Evolutionary conservation across 1,140 invertebrate genomes (phyloP).

Genomic region (Hylaeus volcanicus): DNA sequence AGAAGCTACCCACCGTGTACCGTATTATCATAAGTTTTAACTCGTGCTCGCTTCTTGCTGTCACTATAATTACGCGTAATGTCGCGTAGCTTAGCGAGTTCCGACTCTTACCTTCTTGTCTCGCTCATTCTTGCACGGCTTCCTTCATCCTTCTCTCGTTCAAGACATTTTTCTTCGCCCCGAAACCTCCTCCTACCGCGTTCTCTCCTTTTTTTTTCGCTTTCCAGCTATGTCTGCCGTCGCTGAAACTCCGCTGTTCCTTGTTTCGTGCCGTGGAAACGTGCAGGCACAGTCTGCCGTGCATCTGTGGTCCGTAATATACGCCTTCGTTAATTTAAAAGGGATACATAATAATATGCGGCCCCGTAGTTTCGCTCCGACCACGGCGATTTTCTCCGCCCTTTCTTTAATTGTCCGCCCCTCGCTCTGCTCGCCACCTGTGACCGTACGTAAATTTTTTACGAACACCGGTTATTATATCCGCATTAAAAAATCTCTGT

Average conservation of each 20-base stretch:
- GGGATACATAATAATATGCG: constrained; percentile 63
- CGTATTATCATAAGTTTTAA: constrained; percentile 68
- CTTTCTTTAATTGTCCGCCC: constrained; percentile 25
- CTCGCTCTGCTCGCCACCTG: constrained; percentile 19
- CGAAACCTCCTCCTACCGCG: not conserved
- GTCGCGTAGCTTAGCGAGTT: constrained; percentile 45
- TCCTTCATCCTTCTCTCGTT: constrained; percentile 34
- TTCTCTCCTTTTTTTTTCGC: constrained; percentile 20
- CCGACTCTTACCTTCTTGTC: not conserved
- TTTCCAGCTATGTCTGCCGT: constrained; percentile 9
- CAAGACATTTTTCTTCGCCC: constrained; percentile 37
- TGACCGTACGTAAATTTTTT: constrained; percentile 18
- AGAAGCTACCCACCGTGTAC: constrained; percentile 33
- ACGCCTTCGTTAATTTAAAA: constrained; percentile 66
- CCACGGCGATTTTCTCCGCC: constrained; percentile 15
- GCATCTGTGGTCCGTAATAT: constrained; percentile 57
- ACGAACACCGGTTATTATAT: not conserved
- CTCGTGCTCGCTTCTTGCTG: constrained; percentile 61
- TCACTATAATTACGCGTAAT: constrained; percentile 68
- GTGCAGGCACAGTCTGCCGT: constrained; percentile 3
- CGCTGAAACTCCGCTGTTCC: constrained; percentile 5
- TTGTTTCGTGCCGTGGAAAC: not conserved
- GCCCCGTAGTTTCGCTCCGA: not conserved
- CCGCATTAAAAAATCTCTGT: not conserved
- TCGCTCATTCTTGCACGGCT: constrained; percentile 1